A percentile compares a stretch with the other conserved stretches of the same genome.
Evolutionary conservation across 1,140 invertebrate species (phyloP).

Genomic region (Rhynchophorus ferrugineus): DNA sequence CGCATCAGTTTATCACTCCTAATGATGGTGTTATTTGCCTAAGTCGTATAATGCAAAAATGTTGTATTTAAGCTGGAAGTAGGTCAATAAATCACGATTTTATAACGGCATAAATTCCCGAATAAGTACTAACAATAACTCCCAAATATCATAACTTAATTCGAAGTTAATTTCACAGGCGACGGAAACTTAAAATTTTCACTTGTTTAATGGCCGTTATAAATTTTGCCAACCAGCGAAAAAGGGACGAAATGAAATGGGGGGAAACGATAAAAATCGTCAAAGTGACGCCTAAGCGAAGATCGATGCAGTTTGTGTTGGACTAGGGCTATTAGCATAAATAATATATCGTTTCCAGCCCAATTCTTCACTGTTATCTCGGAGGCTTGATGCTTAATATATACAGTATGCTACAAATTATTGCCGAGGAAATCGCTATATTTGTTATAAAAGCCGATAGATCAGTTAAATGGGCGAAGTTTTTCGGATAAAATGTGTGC

Average conservation of each 20-base stretch:
- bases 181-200: constrained; percentile 7
- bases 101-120: background rate
- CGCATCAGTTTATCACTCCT: too few species aligned
- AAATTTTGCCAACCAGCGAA: background rate
- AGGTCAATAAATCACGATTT: too few species aligned
- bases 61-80: too few species aligned
- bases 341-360: background rate
- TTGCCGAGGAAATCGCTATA: too few species aligned
- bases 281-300: background rate
- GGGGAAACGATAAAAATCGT: background rate
- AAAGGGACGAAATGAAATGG: background rate
- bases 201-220: constrained; percentile 6
- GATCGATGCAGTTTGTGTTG: background rate
- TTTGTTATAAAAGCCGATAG: too few species aligned
- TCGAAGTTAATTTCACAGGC: background rate
- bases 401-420: background rate
- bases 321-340: background rate
- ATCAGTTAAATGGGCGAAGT: too few species aligned
- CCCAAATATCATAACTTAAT: background rate
- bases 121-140: background rate
- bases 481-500: too few species aligned
- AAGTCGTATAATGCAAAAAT: too few species aligned
- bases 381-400: background rate
- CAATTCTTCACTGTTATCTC: background rate
- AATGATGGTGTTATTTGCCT: too few species aligned